These are phyloP conservation scores for Neostethus bicornis DNA, from an alignment of 2,797 vertebrate species.

Conservation along the genomic window DNA sequence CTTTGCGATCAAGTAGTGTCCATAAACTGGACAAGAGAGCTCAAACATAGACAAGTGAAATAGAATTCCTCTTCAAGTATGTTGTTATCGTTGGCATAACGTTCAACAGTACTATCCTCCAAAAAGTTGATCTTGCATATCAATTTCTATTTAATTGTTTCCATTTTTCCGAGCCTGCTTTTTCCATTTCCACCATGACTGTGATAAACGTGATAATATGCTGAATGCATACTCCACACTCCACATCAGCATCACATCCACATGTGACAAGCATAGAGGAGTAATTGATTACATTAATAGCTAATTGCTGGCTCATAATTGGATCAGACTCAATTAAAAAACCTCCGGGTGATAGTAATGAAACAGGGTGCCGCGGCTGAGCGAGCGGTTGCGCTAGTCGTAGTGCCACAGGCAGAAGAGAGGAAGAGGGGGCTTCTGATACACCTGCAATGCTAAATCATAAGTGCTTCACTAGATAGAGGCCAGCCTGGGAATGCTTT, in stretches of 20 bases:
- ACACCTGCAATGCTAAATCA: conserved; percentile 86
- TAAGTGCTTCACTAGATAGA: conserved; percentile 79
- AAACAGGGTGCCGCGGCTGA: conserved; percentile 71
- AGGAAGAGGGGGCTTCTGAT: conserved; percentile 59
- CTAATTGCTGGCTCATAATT: conserved; percentile 85
- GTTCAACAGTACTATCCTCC: too few species aligned
- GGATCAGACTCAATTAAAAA: conserved; percentile 85
- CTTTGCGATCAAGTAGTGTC: too few species aligned
- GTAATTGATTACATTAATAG: conserved; percentile 87
- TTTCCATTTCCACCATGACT: conserved; percentile 24
- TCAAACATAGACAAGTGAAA: too few species aligned
- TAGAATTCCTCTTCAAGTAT: too few species aligned
- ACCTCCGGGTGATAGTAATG: conserved; percentile 82
- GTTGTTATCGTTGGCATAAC: too few species aligned
- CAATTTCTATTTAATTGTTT: conserved; percentile 3
- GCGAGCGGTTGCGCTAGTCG: conserved; percentile 36
- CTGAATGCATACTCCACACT: conserved; percentile 65
- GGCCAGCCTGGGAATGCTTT: conserved; percentile 81
- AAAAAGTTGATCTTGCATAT: neutral
- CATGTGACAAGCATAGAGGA: conserved; percentile 81
- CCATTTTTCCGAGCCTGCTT: neutral
- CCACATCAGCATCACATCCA: conserved; percentile 76
- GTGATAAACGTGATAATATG: conserved; percentile 62
- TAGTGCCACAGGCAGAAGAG: conserved; percentile 38
- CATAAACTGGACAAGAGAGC: too few species aligned